Evolutionary conservation across 2,797 vertebrate genomes (phyloP), one percentile per base, ranked within the genome.

Genomic region (Psittacula derbiana): DNA sequence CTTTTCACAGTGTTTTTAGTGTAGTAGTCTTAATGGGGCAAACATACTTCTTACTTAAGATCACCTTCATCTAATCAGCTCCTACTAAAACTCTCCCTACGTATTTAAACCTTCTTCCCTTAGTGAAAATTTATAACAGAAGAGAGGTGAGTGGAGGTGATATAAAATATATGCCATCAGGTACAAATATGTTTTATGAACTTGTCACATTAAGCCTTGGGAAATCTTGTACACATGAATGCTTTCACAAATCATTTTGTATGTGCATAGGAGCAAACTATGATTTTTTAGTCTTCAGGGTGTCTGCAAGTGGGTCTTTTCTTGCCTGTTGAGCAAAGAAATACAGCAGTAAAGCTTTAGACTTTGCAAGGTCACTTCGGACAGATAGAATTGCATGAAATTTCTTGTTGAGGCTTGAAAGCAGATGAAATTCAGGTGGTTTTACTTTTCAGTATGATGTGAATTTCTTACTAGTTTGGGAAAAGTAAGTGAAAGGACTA

Each of bases 381-480:
- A 58, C 41, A n/a, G 46, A 60, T 53, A 49, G 31, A 80, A 20
- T 38, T 82, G 12, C 58, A 38, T 92, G 70, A 55, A 85, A 72
- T 82, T 88, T 92, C 91, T 60, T 90, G 71, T 75, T 78, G 64
- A 73, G 74, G 57, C 86, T 61, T 83, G 88, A 96, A 95, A 91
- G 33, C n/a, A 78, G 80, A 74, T 86, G 61, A 81, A 84, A 80
- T 92, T 76, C 65, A 38, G 43, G 47, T 91, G 23, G 36, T 74
- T 94, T 88, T 80, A 49, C 28, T 60, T 40, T 81, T 86, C 5
- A 12, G 58, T 55, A 43, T 2, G 7, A 86, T 81, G 43, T 75
- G 83, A 90, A 70, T 95, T 92, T 94, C n/a, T 33, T 75, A 27
- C 58, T 40, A 38, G 66, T 66, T 73, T 43, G 41, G 58, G 66